These are phyloP conservation scores for Dromas ardeola DNA, from an alignment of 2,113 vertebrate species.

Conservation along the genomic window DNA sequence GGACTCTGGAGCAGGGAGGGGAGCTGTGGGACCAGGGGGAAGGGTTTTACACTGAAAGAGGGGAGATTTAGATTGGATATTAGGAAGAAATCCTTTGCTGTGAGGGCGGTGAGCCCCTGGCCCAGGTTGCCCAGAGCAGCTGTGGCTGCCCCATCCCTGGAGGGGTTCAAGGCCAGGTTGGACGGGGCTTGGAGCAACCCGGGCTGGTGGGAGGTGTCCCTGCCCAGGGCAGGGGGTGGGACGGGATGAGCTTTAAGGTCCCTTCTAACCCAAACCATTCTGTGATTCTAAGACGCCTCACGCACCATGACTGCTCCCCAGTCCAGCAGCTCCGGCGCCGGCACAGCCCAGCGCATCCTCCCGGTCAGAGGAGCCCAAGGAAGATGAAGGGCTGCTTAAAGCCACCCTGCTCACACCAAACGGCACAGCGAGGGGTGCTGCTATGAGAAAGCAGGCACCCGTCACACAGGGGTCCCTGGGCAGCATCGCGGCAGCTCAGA, in stretches of 20 bases:
- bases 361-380: neutral
- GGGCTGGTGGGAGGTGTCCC: neutral
- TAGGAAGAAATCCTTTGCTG: neutral
- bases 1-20: neutral
- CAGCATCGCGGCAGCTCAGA: fast-evolving
- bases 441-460: neutral
- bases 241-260: neutral
- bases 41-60: neutral
- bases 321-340: neutral
- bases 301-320: fast-evolving
- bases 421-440: fast-evolving
- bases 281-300: neutral
- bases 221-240: neutral
- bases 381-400: too few species aligned
- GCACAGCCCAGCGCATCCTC: fast-evolving
- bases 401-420: too few species aligned
- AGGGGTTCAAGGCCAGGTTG: neutral
- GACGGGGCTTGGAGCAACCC: neutral
- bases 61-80: neutral
- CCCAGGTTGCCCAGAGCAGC: neutral
- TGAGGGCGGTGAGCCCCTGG: neutral
- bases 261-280: neutral
- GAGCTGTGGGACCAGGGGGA: neutral
- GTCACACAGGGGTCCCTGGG: neutral
- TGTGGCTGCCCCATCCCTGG: neutral